Evolutionary conservation across 2,888 invertebrate genomes (phyloP).

Genomic region (Geotrupes spiniger): DNA sequence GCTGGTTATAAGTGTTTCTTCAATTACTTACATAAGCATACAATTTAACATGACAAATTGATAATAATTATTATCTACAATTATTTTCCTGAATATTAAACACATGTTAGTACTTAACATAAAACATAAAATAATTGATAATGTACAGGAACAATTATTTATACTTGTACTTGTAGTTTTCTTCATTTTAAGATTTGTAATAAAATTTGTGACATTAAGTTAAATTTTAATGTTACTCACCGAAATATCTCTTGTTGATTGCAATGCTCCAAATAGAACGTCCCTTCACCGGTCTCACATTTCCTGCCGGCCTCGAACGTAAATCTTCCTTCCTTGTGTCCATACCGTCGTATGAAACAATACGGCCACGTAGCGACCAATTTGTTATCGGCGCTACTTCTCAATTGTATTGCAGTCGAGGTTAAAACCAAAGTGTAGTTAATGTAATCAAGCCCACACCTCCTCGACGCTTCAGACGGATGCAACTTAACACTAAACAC

Average conservation of each 20-base stretch:
- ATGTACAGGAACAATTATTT: too few relatives aligned
- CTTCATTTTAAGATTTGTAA: too few relatives aligned
- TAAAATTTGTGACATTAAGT: too few relatives aligned
- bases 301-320: slow-evolving; percentile 86
- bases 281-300: slow-evolving; percentile 82
- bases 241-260: slow-evolving; percentile 76
- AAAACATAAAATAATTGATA: too few relatives aligned
- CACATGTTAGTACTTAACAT: too few relatives aligned
- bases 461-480: slow-evolving; percentile 73
- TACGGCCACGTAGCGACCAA: slow-evolving; percentile 80
- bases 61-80: too few relatives aligned
- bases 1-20: too few relatives aligned
- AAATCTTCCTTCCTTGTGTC: slow-evolving; percentile 82
- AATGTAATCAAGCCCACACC: slow-evolving; percentile 70
- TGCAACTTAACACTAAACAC: slow-evolving; percentile 72
- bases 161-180: too few relatives aligned
- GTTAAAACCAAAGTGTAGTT: slow-evolving; percentile 73
- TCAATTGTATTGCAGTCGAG: slow-evolving; percentile 70
- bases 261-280: slow-evolving; percentile 75
- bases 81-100: too few relatives aligned
- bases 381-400: slow-evolving; percentile 63
- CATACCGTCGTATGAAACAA: slow-evolving; percentile 78
- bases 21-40: too few relatives aligned
- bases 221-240: too few relatives aligned
- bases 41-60: too few relatives aligned